Base-by-base conservation (phyloP, 2,888 invertebrate genomes). In the Crocallis elinguaria region DNA sequence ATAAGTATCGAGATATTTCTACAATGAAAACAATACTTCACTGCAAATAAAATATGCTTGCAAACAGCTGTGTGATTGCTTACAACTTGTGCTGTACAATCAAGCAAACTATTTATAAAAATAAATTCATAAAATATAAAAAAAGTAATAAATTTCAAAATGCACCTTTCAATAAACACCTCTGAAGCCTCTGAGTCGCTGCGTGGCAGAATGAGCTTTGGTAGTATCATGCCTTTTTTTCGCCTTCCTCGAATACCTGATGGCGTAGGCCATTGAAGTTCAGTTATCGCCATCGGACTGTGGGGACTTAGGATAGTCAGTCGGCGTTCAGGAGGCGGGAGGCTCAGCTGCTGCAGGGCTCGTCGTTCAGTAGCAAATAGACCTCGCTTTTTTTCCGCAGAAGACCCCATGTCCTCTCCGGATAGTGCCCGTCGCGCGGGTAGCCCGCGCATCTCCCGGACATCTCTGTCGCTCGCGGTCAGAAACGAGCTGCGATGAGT, bases 301-400 rank as follows among this genome's bases (percentile, higher is more conserved):
- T 95, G 95, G 0, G 95, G 95, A 65, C 96, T 96, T 52, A 97
- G 86, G 52, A 97, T 97, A 30, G 96, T 96, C 43, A 97, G 93
- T 63, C 93, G 91, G 8, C 93, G 90, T 54, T 94, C 94, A 0
- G 94, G 94, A 6, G 95, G 95, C 6, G 95, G 95, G 27, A 95
- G 82, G 66, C 95, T 95, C 29, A 95, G 87, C 73, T 95, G 94
- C 68, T 94, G 94, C 13, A 95, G 93, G 21, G 86, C 88, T 19
- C 92, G 92, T 41, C 94, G 86, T 70, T 94, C 94, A 19, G 93
- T 93, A 5, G 95, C 95, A 82, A 95, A 95, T 50, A 95, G 73
- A 0, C 94, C 95, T 4, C 95, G 86, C 53, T 93, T 88, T 53
- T 93, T 93, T 75, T 95, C 95, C 0, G 95, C 95, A 45, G 92